These are phyloP conservation scores for Boleophthalmus pectinirostris DNA, from an alignment of 2,113 vertebrate genomes.

Conservation along the genomic window DNA sequence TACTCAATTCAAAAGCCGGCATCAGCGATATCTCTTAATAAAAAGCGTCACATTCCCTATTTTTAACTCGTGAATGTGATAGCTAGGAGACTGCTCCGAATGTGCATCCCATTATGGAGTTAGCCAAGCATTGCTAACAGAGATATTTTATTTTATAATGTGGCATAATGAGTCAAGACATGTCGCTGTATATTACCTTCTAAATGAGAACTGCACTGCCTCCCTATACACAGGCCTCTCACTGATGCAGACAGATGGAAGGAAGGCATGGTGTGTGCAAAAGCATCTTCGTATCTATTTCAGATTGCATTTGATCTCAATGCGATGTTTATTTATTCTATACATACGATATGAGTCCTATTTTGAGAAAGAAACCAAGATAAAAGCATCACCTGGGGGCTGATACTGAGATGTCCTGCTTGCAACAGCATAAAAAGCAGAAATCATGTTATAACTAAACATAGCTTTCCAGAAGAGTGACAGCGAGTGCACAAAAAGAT, in stretches of 20 bases:
- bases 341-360: constrained; percentile 4
- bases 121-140: constrained; percentile 45
- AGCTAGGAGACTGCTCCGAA: constrained; percentile 9
- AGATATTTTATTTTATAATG: constrained; percentile 51
- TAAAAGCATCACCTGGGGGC: constrained; percentile 18
- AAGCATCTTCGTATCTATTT: constrained; percentile 9
- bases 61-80: constrained; percentile 38
- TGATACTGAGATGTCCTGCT: not conserved
- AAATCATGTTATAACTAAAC: constrained; percentile 3
- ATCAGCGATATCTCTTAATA: constrained; percentile 40
- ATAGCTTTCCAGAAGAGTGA: not conserved
- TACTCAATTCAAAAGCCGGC: constrained; percentile 32
- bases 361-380: constrained; percentile 24
- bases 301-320: constrained; percentile 24
- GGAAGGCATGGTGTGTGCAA: constrained; percentile 27
- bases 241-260: constrained; percentile 36
- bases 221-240: constrained; percentile 27
- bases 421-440: not conserved
- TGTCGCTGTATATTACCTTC: constrained; percentile 48
- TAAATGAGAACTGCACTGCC: constrained; percentile 34
- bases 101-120: constrained; percentile 22
- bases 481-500: not conserved
- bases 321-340: constrained; percentile 10
- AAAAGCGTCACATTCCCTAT: constrained; percentile 44
- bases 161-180: constrained; percentile 55